Base-by-base conservation (phyloP, 2,888 invertebrate species). In the Platycheirus rosarum region DNA sequence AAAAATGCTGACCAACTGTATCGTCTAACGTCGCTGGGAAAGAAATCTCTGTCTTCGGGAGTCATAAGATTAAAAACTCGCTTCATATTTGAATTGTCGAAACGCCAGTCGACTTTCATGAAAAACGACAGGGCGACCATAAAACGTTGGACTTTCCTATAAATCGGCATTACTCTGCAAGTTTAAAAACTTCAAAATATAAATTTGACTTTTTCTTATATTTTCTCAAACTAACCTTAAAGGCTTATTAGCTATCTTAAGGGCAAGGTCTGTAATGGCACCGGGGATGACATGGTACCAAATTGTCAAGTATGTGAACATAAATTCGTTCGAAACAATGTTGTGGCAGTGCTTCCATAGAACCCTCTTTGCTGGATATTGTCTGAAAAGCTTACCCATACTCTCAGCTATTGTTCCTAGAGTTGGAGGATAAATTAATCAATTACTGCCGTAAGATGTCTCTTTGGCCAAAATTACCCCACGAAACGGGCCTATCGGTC, bases 261-360 rank as follows among this genome's bases (percentile, higher is more conserved):
- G 63, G 4, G 20, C 35, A 1, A 77, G 7, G 68, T 86, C 86
- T 8, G 78, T 84, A 1, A 86, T 13, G 2, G 75, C 40, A 11
- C 82, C 85, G 9, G 86, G 86, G 13, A 86, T 84, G 0, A 85
- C 84, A 49, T 87, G 87, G 48, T 86, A 86, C 16, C 85, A 80
- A 9, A 86, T 76, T 1, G 85, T 76, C 2, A 84, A 66, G 37
- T 86, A 84, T 16, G 37, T 80, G 8, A 66, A 84, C 84, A 84
- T 62, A 23, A 86, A 78, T 13, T 66, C 23, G 13, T 66, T 78
- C 1, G 40, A 44, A 4, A 85, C 84, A 9, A 37, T 7, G 35
- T 85, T 86, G 2, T 74, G 26, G 5, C 82, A 84, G 44, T 78
- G 76, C 13, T 78, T 85, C 86, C 86, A 86, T 3, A 85, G 16